Base-by-base conservation (phyloP, 2,113 vertebrate genomes). In the Chauna torquata region DNA sequence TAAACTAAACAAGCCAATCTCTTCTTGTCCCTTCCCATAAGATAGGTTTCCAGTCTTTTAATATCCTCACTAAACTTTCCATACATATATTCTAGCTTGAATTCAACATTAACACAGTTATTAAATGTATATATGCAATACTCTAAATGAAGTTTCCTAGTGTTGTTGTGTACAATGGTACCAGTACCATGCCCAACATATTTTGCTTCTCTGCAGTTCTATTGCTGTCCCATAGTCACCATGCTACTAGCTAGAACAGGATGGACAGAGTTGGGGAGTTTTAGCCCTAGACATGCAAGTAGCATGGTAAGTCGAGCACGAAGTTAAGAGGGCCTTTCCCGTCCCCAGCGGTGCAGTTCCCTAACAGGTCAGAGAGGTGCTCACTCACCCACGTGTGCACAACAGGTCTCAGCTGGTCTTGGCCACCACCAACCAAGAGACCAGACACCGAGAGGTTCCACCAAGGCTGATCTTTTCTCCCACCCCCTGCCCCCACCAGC, bases 1-100 rank as follows among this genome's bases (percentile, higher is more conserved):
- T 96, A 96, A 96, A 80, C 82, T 88, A 96, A 97, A 96, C 94
- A 97, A 96, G 84, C 66, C 92, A 91, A 94, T 94, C 84, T 96
- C 92, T 88, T 83, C 55, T 58, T 86, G 79, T 86, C 84, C 85
- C 94, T 96, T 95, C 92, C 90, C 94, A 83, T 75, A 96, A 93
- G 90, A 96, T 54, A 94, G 92, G 55, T 95, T 95, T 95, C 87
- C 88, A 62, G 80, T 66, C 95, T 88, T 94, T 95, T 96, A 92
- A 93, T 90, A 95, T 38, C 71, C 72, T 42, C 25, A 9, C 62
- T 69, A 85, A 68, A 80, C 34, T 90, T 96, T 92, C 78, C 82
- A 64, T 64, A 38, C 27, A 7, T 54, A 23, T 74, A 36, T 75
- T 82, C 71, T 62, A 81, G 15, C 75, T 92, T 93, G 40, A 86